phyloP scores from a whole-genome alignment of 2,797 vertebrate genomes.

The Trachurus trachurus region DNA sequence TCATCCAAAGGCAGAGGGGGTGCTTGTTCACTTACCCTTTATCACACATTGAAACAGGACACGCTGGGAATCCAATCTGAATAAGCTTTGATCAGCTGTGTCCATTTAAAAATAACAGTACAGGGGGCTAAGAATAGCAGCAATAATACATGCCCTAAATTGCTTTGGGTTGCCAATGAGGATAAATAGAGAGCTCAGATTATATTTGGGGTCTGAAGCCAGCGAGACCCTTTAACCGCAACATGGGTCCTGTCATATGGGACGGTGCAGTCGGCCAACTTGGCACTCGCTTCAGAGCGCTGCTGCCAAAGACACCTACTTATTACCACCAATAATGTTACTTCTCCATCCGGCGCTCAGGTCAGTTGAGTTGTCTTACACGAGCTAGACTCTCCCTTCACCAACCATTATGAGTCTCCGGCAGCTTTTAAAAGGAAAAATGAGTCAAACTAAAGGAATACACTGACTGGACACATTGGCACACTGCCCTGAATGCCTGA shows the following conservation, averaged over 20 bases:
- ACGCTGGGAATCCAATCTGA: constrained; percentile 59
- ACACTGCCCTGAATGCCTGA: not conserved
- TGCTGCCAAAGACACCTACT: constrained; percentile 73
- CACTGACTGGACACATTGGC: not conserved
- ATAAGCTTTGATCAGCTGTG: constrained; percentile 77
- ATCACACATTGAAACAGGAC: constrained; percentile 66
- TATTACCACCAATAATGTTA: constrained; percentile 68
- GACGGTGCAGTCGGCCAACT: constrained; percentile 67
- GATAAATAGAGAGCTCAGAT: constrained; percentile 80
- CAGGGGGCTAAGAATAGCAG: constrained; percentile 77
- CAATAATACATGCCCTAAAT: constrained; percentile 74
- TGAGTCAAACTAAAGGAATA: constrained; percentile 35
- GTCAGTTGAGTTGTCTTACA: constrained; percentile 51
- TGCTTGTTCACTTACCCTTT: constrained; percentile 48
- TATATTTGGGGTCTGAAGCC: constrained; percentile 72
- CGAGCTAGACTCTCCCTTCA: not conserved
- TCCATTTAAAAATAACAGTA: constrained; percentile 77
- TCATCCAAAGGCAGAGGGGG: not conserved
- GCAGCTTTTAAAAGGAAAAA: constrained; percentile 4
- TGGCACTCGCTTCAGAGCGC: constrained; percentile 58
- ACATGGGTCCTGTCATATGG: constrained; percentile 68
- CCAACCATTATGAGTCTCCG: not conserved
- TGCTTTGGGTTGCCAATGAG: constrained; percentile 75
- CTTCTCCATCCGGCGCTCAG: constrained; percentile 42
- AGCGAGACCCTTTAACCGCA: constrained; percentile 67